A percentile compares a stretch with the other conserved stretches of the same genome.
phyloP scores from a whole-genome alignment of 2,888 invertebrate genomes.

The Halictus ligatus region DNA sequence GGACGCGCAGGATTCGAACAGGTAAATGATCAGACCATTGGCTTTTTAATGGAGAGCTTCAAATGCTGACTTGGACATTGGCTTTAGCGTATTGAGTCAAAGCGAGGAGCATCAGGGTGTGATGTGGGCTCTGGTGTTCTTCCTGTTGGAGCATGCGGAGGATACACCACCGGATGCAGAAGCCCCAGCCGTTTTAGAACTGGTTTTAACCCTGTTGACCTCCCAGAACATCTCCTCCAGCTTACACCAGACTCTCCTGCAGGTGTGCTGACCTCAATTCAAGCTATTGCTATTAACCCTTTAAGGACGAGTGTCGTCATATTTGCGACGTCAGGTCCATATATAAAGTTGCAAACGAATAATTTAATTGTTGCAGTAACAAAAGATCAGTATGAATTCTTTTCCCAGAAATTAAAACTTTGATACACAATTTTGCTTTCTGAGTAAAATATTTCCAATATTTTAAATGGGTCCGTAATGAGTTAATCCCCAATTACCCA shows the following conservation, averaged over 20 bases:
- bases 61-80: background rate
- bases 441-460: background rate
- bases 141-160: slow-evolving; percentile 90
- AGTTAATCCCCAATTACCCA: too few species aligned
- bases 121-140: slow-evolving; percentile 91
- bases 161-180: slow-evolving; percentile 87
- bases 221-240: slow-evolving; percentile 83
- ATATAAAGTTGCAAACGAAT: too few species aligned
- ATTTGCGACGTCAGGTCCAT: too few species aligned
- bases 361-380: too few species aligned
- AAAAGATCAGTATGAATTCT: too few species aligned
- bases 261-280: slow-evolving; percentile 79
- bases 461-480: background rate
- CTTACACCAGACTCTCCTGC: slow-evolving; percentile 84
- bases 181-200: slow-evolving; percentile 86
- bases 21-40: slow-evolving; percentile 74
- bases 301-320: background rate
- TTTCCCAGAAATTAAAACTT: too few species aligned
- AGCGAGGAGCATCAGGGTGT: slow-evolving; percentile 88
- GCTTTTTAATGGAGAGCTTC: background rate
- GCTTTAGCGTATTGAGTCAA: slow-evolving; percentile 73
- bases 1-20: slow-evolving; percentile 78
- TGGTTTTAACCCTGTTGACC: slow-evolving; percentile 85
- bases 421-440: background rate
- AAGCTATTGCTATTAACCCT: background rate